Percentiles rank a stretch among this genome's conserved stretches.
These are phyloP conservation scores for Drosophila chauvacae DNA, from an alignment of 1,140 invertebrate genomes.

Conservation along the genomic window DNA sequence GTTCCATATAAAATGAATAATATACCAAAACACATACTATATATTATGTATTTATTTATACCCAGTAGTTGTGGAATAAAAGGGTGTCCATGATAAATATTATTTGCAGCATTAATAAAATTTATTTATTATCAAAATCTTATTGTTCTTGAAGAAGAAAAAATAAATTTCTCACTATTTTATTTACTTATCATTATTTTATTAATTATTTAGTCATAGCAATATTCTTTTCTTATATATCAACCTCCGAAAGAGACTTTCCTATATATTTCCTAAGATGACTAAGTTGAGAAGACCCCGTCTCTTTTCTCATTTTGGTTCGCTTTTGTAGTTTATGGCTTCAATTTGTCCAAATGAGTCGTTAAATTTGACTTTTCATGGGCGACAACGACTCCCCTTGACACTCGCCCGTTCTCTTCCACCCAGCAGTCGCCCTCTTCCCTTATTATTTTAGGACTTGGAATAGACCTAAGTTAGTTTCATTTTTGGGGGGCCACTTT, in stretches of 20 bases:
- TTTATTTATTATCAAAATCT: background rate
- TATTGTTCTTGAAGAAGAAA: background rate
- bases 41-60: constrained; percentile 10
- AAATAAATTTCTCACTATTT: background rate
- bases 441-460: constrained; percentile 24
- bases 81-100: background rate
- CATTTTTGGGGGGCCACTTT: constrained; percentile 56
- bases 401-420: background rate
- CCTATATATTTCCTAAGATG: background rate
- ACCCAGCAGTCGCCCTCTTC: background rate
- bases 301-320: constrained; percentile 5
- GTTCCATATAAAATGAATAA: background rate
- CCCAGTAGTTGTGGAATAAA: background rate
- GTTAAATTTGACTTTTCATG: constrained; percentile 83
- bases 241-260: background rate
- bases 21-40: background rate
- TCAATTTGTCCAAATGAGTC: constrained; percentile 83
- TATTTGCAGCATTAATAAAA: background rate
- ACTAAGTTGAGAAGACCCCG: constrained; percentile 13
- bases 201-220: too few species aligned
- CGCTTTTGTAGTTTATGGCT: constrained; percentile 72
- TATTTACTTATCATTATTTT: too few species aligned
- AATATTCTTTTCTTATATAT: background rate
- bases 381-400: constrained; percentile 12
- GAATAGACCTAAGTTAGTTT: constrained; percentile 57